Evolutionary conservation across 2,797 vertebrate genomes (phyloP).

Genomic region (Anolis apletophallus): DNA sequence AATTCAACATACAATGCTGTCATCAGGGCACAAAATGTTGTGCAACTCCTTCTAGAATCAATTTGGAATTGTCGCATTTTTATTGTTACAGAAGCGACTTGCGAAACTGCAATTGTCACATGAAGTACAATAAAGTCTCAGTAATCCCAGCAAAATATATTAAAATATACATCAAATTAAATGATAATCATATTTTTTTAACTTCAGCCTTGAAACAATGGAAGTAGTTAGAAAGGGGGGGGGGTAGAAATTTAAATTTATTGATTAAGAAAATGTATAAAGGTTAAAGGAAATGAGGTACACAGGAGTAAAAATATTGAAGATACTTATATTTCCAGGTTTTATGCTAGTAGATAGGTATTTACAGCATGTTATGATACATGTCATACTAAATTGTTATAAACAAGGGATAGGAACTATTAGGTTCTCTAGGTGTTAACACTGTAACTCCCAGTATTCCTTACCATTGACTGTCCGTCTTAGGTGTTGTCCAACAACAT

Average conservation of each 20-base stretch:
- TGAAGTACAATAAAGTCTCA: background rate
- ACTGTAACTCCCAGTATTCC: too few relatives aligned
- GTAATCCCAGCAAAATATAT: background rate
- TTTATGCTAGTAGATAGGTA: background rate
- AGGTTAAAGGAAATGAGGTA: background rate
- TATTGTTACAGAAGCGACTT: too few relatives aligned
- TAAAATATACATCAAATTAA: background rate
- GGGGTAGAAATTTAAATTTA: background rate
- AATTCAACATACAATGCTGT: background rate
- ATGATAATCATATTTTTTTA: background rate
- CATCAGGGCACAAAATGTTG: background rate
- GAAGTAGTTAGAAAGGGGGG: too few relatives aligned
- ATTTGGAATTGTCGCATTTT: too few relatives aligned
- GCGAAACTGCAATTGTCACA: background rate
- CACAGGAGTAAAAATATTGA: background rate
- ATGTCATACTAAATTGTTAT: background rate
- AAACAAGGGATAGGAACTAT: conserved; percentile 20
- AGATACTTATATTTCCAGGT: background rate
- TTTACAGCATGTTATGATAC: background rate
- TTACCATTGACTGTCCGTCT: too few relatives aligned
- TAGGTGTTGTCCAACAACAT: too few relatives aligned
- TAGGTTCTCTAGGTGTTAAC: too few relatives aligned
- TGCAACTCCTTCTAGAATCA: background rate
- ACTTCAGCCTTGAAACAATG: too few relatives aligned
- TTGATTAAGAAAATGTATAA: background rate